Percentiles rank a stretch among this genome's conserved stretches.
Evolutionary conservation across 2,113 vertebrate species (phyloP).

Genomic region (Rhynchopsitta pachyrhyncha): DNA sequence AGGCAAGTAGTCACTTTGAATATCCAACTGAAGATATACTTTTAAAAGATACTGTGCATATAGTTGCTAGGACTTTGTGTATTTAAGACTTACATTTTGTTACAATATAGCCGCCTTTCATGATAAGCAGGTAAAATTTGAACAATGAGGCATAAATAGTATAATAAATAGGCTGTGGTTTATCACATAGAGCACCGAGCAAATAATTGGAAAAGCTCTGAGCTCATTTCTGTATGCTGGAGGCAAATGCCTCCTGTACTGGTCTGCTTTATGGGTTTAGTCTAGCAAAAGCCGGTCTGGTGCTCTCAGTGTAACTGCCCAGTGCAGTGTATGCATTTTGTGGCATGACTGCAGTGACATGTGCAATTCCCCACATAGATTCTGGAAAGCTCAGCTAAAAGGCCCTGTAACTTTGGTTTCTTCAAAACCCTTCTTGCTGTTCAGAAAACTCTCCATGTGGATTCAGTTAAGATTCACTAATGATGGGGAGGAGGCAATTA

Average conservation of each 20-base stretch:
- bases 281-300: background rate
- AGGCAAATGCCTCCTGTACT: constrained; percentile 24
- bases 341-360: background rate
- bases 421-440: constrained; percentile 45
- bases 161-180: constrained; percentile 61
- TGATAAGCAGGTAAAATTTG: constrained; percentile 63
- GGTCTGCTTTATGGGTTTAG: constrained; percentile 27
- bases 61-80: constrained; percentile 40
- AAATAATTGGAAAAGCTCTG: constrained; percentile 52
- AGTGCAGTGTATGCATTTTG: background rate
- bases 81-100: constrained; percentile 72
- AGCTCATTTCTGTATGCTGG: constrained; percentile 24
- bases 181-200: constrained; percentile 53
- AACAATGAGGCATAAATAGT: constrained; percentile 67
- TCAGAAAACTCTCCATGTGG: constrained; percentile 40
- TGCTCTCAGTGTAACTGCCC: background rate
- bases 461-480: constrained; percentile 61
- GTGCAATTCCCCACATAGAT: background rate
- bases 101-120: constrained; percentile 52
- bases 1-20: constrained; percentile 52
- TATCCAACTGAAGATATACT: constrained; percentile 54
- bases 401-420: constrained; percentile 32
- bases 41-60: constrained; percentile 58
- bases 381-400: constrained; percentile 6
- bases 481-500: constrained; percentile 27